Base-by-base conservation (phyloP, 2,888 invertebrate genomes). In the Endotricha flammealis region DNA sequence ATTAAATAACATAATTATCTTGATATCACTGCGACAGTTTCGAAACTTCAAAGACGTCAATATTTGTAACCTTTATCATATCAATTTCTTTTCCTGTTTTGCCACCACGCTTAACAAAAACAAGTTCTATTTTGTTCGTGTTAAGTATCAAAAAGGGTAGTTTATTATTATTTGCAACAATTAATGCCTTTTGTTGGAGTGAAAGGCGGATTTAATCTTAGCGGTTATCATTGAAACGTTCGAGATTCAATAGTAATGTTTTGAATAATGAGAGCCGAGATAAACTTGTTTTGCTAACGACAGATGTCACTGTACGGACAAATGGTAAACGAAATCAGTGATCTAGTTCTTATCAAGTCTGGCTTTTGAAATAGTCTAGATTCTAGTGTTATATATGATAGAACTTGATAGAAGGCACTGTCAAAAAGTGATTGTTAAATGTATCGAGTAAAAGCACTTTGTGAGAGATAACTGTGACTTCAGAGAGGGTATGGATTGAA, bases 221-320 rank as follows among this genome's bases (percentile, higher is more conserved):
- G 45, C 32, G 46, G 51, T 53, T 56, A 57, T 62, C 58, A 53
- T 52, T 54, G 54, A 50, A 38, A 46, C 46, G 50, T 60, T 72
- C 64, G 63, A 67, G 54, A 61, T 55, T 55, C 56, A 57, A 57
- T 63, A 49, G 68, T 61, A 62, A 46, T 52, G 55, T 42, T 65
- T 62, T 70, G 70, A 75, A 64, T 78, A 78, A 75, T 68, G 77
- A 74, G 60, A 52, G 48, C 46, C 51, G 56, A 53, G 75, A 78
- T 77, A 74, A 75, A 76, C 75, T 70, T 60, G 78, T 78, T 74
- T 50, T 44, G 17, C 31, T 46, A 62, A 46, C 64, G 75, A 78
- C 78, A 74, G 72, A 78, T 70, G 78, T 77, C 78, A 74, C 61
- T 48, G 53, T 40, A 59, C 38, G 54, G 70, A 79, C 77, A 77